Conservation (phyloP, 2,888 invertebrate species). For the Crioceris asparagi region DNA sequence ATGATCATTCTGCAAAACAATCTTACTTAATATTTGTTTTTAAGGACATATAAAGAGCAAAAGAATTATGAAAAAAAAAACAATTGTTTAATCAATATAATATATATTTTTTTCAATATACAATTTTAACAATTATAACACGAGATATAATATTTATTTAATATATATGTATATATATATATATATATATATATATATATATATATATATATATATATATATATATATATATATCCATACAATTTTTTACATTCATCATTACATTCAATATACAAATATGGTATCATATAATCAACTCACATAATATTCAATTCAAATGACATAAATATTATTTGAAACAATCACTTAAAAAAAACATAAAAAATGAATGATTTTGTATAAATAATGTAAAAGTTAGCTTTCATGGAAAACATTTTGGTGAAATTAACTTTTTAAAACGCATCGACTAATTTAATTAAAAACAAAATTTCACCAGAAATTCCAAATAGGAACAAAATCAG, state of each 20-base stretch:
- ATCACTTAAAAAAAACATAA: slow-evolving; percentile 11
- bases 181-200: too few relatives aligned
- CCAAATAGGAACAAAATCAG: slow-evolving; percentile 21
- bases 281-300: slow-evolving; percentile 10
- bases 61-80: background rate
- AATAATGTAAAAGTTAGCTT: slow-evolving; percentile 19
- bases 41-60: background rate
- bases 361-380: slow-evolving; percentile 10
- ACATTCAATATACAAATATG: slow-evolving; percentile 24
- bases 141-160: too few relatives aligned
- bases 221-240: slow-evolving; percentile 24
- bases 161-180: too few relatives aligned
- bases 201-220: slow-evolving; percentile 23
- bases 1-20: too few relatives aligned
- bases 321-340: slow-evolving; percentile 11
- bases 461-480: slow-evolving; percentile 19
- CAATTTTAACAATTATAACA: too few relatives aligned
- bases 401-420: slow-evolving; percentile 28
- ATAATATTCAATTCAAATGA: slow-evolving; percentile 4
- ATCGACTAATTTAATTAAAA: slow-evolving; percentile 15
- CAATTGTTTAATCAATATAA: slow-evolving; percentile 5
- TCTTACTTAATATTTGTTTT: background rate
- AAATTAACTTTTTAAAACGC: slow-evolving; percentile 21
- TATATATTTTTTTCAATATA: slow-evolving; percentile 19
- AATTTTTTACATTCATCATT: too few relatives aligned